Evolutionary conservation across 2,797 vertebrate genomes (phyloP).

Genomic region (Tenualosa ilisha): DNA sequence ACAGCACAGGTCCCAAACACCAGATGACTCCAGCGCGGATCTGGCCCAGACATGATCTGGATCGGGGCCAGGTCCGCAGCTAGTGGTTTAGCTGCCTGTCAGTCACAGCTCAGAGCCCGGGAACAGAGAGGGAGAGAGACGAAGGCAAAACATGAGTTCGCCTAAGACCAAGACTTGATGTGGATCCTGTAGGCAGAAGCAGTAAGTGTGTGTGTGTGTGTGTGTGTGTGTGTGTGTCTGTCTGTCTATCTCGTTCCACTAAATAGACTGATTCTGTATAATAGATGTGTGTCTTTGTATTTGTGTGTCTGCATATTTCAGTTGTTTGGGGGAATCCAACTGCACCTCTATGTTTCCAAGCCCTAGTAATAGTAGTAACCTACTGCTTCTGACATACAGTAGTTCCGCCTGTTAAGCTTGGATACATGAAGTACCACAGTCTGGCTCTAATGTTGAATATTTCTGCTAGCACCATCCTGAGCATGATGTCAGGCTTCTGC

Average conservation of each 20-base stretch:
- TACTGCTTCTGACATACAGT: not conserved
- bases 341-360: not conserved
- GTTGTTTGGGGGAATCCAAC: not conserved
- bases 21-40: not conserved
- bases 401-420: not conserved
- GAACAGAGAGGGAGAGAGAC: not conserved
- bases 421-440: not conserved
- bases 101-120: not conserved
- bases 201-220: conserved; percentile 13
- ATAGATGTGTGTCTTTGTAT: too few relatives aligned
- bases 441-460: not conserved
- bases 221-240: conserved; percentile 1
- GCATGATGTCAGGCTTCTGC: not conserved
- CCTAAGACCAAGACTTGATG: not conserved
- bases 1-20: not conserved
- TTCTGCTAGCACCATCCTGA: not conserved
- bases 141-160: not conserved
- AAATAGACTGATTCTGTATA: too few relatives aligned
- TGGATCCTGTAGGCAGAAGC: not conserved
- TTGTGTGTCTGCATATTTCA: not conserved
- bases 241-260: not conserved
- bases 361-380: not conserved
- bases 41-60: not conserved
- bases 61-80: not conserved
- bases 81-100: not conserved